These are phyloP conservation scores for Aleiodes testaceus DNA, from an alignment of 2,888 invertebrate species.

Conservation along the genomic window DNA sequence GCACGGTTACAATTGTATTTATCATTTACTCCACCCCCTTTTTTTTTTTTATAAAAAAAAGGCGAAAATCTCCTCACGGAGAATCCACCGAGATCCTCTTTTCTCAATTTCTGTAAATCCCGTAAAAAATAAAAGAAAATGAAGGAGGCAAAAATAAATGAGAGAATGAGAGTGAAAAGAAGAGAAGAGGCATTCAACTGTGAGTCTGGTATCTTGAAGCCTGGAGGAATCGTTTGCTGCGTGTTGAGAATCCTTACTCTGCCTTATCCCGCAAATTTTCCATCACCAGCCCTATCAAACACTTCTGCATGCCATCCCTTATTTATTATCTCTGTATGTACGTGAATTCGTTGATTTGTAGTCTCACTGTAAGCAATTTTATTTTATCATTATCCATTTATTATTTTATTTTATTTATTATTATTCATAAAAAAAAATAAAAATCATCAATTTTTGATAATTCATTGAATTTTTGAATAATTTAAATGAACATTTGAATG, in stretches of 20 bases:
- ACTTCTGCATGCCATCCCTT: conserved; percentile 60
- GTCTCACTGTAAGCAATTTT: conserved; percentile 61
- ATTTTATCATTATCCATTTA: conserved; percentile 14
- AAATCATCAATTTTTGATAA: too few species aligned
- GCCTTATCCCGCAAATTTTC: conserved; percentile 9
- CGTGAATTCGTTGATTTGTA: conserved; percentile 64
- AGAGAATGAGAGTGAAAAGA: neutral
- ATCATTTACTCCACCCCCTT: neutral
- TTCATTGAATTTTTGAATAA: too few species aligned
- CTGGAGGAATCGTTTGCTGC: conserved; percentile 56
- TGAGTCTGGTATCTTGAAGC: conserved; percentile 50
- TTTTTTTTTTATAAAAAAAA: neutral
- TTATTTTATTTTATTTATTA: too few species aligned
- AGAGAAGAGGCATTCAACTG: conserved; percentile 52
- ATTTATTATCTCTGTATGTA: conserved; percentile 61
- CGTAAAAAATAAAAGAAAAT: neutral
- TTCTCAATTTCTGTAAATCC: conserved; percentile 13
- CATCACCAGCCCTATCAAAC: conserved; percentile 51
- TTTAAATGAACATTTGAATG: conserved; percentile 12
- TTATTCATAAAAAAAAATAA: too few species aligned
- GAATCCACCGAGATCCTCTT: conserved; percentile 23
- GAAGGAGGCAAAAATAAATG: neutral
- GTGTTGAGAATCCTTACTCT: conserved; percentile 39
- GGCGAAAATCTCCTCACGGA: conserved; percentile 29
- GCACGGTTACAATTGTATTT: conserved; percentile 18